A percentile compares a stretch with the other conserved stretches of the same genome.
These are phyloP conservation scores for Novumbra hubbsi DNA, from an alignment of 2,797 vertebrate species.

Conservation along the genomic window DNA sequence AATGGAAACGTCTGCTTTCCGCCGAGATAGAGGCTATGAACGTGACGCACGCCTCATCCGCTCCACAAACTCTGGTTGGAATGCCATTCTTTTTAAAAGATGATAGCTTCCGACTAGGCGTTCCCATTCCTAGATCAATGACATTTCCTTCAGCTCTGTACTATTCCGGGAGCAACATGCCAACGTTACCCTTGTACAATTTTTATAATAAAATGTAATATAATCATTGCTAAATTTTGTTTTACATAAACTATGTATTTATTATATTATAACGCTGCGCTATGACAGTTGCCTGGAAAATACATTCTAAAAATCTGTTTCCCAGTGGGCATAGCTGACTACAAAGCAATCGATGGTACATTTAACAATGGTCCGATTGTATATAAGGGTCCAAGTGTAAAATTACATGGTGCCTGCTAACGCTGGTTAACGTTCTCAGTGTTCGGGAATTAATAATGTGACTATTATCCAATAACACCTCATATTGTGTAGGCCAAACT, in stretches of 20 bases:
- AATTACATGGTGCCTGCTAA: too few species aligned
- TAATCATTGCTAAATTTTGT: constrained; percentile 33
- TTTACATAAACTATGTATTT: background rate
- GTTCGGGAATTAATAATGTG: too few species aligned
- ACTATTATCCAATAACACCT: too few species aligned
- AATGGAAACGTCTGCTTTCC: constrained; percentile 84
- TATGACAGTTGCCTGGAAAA: background rate
- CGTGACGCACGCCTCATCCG: constrained; percentile 81
- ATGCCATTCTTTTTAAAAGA: constrained; percentile 84
- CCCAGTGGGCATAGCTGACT: too few species aligned
- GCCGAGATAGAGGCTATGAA: constrained; percentile 85
- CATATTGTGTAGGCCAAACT: too few species aligned
- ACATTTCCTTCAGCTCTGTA: constrained; percentile 83
- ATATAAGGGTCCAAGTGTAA: too few species aligned
- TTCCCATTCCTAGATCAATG: constrained; percentile 80
- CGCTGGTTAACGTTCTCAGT: too few species aligned
- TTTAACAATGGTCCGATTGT: too few species aligned
- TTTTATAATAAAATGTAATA: constrained; percentile 85
- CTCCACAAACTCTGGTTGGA: constrained; percentile 84
- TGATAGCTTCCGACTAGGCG: constrained; percentile 75
- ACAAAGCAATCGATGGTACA: too few species aligned
- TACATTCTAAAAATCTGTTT: background rate
- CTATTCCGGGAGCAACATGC: constrained; percentile 79
- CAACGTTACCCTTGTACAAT: constrained; percentile 81
- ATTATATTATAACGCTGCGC: background rate